Base-by-base conservation (phyloP, 2,888 invertebrate genomes). In the Aricia artaxerxes region DNA sequence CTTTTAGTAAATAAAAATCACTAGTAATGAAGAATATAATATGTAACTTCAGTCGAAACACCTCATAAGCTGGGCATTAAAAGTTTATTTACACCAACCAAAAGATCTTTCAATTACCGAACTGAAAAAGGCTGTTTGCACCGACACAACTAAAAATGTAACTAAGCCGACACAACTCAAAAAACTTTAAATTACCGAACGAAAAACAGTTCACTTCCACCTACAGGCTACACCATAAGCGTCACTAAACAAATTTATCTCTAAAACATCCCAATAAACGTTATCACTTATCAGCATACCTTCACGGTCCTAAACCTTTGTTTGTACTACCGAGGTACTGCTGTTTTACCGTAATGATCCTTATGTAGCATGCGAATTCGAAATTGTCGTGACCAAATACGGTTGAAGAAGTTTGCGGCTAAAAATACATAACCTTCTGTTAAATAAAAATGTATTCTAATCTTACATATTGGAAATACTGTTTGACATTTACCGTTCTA, bases 341-440 rank as follows among this genome's bases (percentile, higher is more conserved):
- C 35, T 16, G 16, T 69, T 38, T 5, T 35, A 5, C 69, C 69
- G 13, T 13, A 35, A 13, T 35, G 38, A 38, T 4, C 35, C 69
- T 16, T 69, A 69, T 16, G 35, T 69, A 69, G 35, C 69, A 69
- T 69, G 69, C 69, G 69, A 69, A 69, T 69, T 69, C 13, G 35
- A 69, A 69, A 69, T 69, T 69, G 69, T 69, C 69, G 69, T 69
- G 69, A 69, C 69, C 69, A 69, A 69, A 69, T 69, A 69, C 69
- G 13, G 69, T 69, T 69, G 38, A 13, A 69, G 35, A 69, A 69
- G 11, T 69, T 69, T 69, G 69, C 35, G 69, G 35, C 69, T 69
- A 69, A 69, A 38, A 69, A 69, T 69, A 69, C 13, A 38, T 69
- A 69, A 69, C 69, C 69, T 69, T 69, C 5, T 5, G 13, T 31